Base-by-base conservation (phyloP, 2,113 vertebrate species). In the Mesocricetus auratus region DNA sequence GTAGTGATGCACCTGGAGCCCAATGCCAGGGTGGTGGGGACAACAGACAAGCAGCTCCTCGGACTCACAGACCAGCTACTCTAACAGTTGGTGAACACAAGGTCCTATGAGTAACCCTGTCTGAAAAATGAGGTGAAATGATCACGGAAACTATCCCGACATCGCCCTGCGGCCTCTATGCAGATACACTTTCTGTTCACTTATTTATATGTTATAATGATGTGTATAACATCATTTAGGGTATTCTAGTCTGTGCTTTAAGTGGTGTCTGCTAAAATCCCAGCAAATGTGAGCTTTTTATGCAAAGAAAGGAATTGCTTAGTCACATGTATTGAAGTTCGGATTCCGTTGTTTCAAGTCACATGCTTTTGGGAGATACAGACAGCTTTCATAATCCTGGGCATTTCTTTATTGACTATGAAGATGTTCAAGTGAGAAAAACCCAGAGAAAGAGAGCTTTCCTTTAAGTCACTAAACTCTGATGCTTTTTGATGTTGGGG, bases 341-440 rank as follows among this genome's bases (percentile, higher is more conserved):
- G 77, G 74, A 90, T 91, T 85, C 78, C 2, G 56, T 97, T 93
- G 96, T 98, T 98, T 98, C 85, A 86, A 58, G 71, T 83, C 91
- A 50, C 60, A 81, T 83, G 13, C 53, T 97, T 95, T 90, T 95
- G 95, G 91, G 95, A 98, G 78, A 31, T 94, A 96, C 95, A 96
- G 91, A 96, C 95, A 96, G 91, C 36, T 98, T 97, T 97, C 97
- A 92, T 86, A 94, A 97, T 97, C 97, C 97, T 95, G 95, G 97
- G 98, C 97, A 97, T 98, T 97, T 97, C 98, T 98, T 98, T 98
- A 96, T 98, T 97, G 95, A 97, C 95, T 98, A 95, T 98, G 91
- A 97, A 98, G 95, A 98, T 95, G 95, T 87, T 97, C 97, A 96
- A 97, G 97, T 97, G 98, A 96, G 96, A 95, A 98, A 98, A 98